Conservation (phyloP, 2,888 invertebrate species). For the Ectemnius cavifrons region DNA sequence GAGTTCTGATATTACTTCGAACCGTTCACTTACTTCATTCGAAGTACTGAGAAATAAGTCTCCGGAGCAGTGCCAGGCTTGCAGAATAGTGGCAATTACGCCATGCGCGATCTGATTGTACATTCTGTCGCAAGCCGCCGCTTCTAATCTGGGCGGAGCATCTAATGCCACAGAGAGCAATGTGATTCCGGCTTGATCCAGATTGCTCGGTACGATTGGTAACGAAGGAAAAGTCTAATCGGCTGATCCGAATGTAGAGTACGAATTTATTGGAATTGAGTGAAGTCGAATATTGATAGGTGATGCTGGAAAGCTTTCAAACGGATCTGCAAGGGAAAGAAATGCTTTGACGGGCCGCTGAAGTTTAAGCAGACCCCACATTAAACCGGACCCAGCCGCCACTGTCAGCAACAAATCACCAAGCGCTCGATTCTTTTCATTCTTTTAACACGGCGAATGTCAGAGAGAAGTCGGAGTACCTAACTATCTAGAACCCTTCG, state of each 20-base stretch:
- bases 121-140: slow-evolving; percentile 40
- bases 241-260: background rate
- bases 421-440: slow-evolving; percentile 40
- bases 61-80: slow-evolving; percentile 34
- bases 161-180: slow-evolving; percentile 28
- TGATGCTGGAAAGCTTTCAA: background rate
- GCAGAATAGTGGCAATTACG: slow-evolving; percentile 49
- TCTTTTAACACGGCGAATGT: slow-evolving; percentile 26
- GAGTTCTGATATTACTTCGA: slow-evolving; percentile 42
- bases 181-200: too few relatives aligned
- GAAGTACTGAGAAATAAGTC: slow-evolving; percentile 4
- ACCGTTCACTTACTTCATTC: slow-evolving; percentile 5
- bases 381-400: slow-evolving; percentile 48
- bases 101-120: slow-evolving; percentile 42
- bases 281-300: background rate
- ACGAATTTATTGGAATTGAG: background rate
- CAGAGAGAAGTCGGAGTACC: slow-evolving; percentile 19
- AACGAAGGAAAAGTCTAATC: slow-evolving; percentile 6
- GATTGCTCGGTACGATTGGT: too few relatives aligned
- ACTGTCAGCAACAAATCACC: slow-evolving; percentile 49
- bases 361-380: slow-evolving; percentile 35
- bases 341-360: slow-evolving; percentile 11
- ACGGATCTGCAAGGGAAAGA: slow-evolving; percentile 28
- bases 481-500: slow-evolving; percentile 25
- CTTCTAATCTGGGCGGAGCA: slow-evolving; percentile 19